Evolutionary conservation across 2,797 vertebrate species (phyloP).

Genomic region (Pangasius macronema): DNA sequence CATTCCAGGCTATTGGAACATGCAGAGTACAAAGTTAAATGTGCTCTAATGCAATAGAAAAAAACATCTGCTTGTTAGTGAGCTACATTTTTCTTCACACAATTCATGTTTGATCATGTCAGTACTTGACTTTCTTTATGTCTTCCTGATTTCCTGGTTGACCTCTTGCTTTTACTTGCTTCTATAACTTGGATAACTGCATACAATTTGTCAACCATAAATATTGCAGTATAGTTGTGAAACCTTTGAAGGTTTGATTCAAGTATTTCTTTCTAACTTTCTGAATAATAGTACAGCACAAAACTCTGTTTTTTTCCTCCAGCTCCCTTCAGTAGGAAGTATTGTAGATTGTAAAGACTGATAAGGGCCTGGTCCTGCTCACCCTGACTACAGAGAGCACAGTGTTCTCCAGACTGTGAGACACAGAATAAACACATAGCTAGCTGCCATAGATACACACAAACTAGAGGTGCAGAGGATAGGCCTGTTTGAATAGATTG

Average conservation of each 20-base stretch:
- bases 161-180: background rate
- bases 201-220: background rate
- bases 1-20: conserved; percentile 55
- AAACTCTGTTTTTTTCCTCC: background rate
- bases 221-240: background rate
- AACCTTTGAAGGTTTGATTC: background rate
- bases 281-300: background rate
- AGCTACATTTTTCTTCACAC: conserved; percentile 18
- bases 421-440: conserved; percentile 36
- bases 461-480: background rate
- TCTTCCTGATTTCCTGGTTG: background rate
- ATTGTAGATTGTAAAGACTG: conserved; percentile 32
- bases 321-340: conserved; percentile 43
- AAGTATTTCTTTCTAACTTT: background rate
- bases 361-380: conserved; percentile 29
- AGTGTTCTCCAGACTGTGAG: conserved; percentile 33
- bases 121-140: background rate
- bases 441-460: conserved; percentile 32
- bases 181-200: background rate
- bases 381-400: conserved; percentile 40
- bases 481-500: background rate
- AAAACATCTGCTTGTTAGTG: conserved; percentile 2
- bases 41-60: conserved; percentile 39
- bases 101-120: conserved; percentile 25
- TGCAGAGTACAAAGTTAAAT: conserved; percentile 47